Evolutionary conservation across 2,113 vertebrate genomes (phyloP).

Genomic region (Dipodomys merriami): DNA sequence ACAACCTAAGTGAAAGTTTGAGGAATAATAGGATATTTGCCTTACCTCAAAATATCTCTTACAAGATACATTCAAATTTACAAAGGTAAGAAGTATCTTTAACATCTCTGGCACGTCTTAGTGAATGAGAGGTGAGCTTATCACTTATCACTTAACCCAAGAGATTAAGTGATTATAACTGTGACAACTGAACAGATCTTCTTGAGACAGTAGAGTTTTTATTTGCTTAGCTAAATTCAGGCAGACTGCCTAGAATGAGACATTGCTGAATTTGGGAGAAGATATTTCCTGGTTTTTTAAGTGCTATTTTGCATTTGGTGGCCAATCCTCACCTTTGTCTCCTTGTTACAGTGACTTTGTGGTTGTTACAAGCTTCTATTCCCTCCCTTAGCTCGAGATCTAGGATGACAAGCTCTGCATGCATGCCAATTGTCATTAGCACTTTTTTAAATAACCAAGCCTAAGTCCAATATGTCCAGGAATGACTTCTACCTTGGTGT

Average conservation of each 20-base stretch:
- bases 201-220: constrained; percentile 19
- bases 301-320: background rate
- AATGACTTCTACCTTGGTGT: background rate
- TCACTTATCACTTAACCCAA: background rate
- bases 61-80: background rate
- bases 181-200: background rate
- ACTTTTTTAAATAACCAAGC: background rate
- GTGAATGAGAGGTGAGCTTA: background rate
- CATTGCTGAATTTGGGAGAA: background rate
- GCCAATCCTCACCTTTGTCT: background rate
- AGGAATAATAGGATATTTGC: background rate
- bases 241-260: background rate
- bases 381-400: background rate
- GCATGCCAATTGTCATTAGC: background rate
- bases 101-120: background rate
- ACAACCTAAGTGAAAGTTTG: background rate
- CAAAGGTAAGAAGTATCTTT: background rate
- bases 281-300: background rate
- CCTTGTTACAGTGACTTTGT: background rate
- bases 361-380: background rate
- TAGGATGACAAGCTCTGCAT: background rate
- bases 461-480: too few species aligned
- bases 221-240: constrained; percentile 35
- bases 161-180: background rate
- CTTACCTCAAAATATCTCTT: background rate